Evolutionary conservation across 1,140 invertebrate species (phyloP).

Genomic region (Psix sp.): DNA sequence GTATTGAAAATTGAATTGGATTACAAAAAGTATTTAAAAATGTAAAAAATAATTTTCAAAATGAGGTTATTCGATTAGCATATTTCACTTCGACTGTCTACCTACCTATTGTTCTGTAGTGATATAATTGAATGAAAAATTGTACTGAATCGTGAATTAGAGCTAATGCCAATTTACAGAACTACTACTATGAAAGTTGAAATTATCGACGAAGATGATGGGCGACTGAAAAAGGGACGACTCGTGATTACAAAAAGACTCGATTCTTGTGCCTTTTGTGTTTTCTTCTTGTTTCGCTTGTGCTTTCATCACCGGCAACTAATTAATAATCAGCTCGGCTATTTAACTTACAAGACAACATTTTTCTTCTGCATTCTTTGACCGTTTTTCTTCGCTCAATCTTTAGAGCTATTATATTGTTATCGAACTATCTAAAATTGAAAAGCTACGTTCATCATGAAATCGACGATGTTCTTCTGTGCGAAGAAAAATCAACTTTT

Average conservation of each 20-base stretch:
- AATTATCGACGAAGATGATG: constrained; percentile 3
- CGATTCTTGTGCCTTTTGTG: constrained; percentile 10
- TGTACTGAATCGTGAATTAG: neutral
- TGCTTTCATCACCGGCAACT: constrained; percentile 20
- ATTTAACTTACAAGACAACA: constrained; percentile 19
- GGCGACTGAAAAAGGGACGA: constrained; percentile 2
- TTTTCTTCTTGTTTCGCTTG: constrained; percentile 14
- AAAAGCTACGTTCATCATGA: no score
- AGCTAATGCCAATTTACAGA: constrained; percentile 8
- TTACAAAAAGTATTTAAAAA: no score
- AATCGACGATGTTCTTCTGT: no score
- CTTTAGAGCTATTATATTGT: no score
- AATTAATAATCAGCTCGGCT: constrained; percentile 31
- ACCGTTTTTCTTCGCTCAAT: neutral
- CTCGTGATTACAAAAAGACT: no score
- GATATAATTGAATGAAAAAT: constrained; percentile 1
- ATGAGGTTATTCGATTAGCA: no score
- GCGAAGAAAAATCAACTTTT: no score
- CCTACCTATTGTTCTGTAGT: no score
- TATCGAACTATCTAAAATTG: no score
- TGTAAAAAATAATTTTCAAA: neutral
- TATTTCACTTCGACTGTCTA: no score
- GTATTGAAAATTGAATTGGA: no score
- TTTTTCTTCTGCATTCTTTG: constrained; percentile 9
- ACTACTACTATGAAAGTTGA: constrained; percentile 11